Evolutionary conservation across 2,888 invertebrate genomes (phyloP).

Genomic region (Calliscelio sp.): DNA sequence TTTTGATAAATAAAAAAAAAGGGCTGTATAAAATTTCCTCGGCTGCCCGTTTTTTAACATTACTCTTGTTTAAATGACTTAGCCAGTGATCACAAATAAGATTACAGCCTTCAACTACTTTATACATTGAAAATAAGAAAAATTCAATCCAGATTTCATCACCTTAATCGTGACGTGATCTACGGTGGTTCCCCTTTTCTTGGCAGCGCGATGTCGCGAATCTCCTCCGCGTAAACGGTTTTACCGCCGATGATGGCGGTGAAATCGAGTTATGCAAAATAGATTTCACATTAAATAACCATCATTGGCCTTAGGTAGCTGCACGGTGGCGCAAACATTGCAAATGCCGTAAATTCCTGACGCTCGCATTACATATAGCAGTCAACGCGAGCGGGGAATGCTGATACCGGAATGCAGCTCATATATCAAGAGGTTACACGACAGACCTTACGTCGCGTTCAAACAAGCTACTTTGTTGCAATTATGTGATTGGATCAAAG

Average conservation of each 20-base stretch:
- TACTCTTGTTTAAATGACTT: no score
- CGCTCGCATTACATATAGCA: slow-evolving; percentile 30
- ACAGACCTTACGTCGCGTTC: slow-evolving; percentile 61
- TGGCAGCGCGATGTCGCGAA: no score
- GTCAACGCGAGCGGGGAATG: slow-evolving; percentile 31
- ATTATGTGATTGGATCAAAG: slow-evolving; percentile 65
- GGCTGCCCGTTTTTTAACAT: no score
- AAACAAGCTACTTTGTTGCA: slow-evolving; percentile 65
- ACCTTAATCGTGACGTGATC: slow-evolving; percentile 1
- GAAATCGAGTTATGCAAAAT: slow-evolving; percentile 84
- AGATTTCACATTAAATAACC: slow-evolving; percentile 84
- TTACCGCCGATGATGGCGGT: slow-evolving; percentile 82
- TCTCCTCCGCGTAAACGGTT: slow-evolving; percentile 64
- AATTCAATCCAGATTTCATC: slow-evolving; percentile 14
- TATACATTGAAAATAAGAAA: no score
- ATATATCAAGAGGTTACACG: slow-evolving; percentile 58
- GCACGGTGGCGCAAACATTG: slow-evolving; percentile 60
- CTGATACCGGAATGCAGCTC: slow-evolving; percentile 56
- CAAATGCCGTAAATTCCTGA: slow-evolving; percentile 58
- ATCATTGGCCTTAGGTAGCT: slow-evolving; percentile 74
- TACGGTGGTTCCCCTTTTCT: background rate
- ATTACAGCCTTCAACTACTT: no score
- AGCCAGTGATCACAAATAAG: no score
- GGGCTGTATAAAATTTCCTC: no score
- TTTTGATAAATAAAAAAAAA: no score